These are phyloP conservation scores for Aradophagus sp. DNA, from an alignment of 1,140 invertebrate species.

Conservation along the genomic window DNA sequence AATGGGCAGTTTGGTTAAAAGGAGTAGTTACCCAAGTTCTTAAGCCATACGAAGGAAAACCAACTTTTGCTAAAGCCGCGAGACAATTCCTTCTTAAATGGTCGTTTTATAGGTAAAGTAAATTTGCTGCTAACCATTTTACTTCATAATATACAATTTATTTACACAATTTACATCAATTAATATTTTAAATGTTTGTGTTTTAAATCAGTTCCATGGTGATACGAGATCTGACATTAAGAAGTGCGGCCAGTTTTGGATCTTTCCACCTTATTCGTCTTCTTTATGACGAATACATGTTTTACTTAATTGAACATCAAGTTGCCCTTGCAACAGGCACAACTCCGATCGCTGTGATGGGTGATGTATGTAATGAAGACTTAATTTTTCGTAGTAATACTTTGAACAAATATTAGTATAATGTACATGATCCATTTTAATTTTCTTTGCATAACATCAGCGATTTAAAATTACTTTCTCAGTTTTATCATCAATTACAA, in stretches of 20 bases:
- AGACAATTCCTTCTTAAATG: constrained; percentile 97
- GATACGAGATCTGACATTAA: constrained; percentile 93
- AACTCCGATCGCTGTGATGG: constrained; percentile 96
- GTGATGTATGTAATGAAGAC: constrained; percentile 81
- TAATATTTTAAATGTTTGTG: no score
- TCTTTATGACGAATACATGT: constrained; percentile 99
- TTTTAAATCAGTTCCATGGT: constrained; percentile 89
- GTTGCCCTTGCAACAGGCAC: constrained; percentile 92
- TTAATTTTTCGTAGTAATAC: no score
- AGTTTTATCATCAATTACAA: no score
- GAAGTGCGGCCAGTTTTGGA: constrained; percentile 98
- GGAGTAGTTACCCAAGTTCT: constrained; percentile 91
- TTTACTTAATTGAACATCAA: constrained; percentile 97
- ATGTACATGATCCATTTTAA: no score
- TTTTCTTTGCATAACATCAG: no score
- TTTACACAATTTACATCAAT: no score
- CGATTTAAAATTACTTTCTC: no score
- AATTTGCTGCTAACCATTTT: no score
- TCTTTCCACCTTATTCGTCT: constrained; percentile 98
- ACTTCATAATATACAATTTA: no score
- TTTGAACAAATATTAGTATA: no score
- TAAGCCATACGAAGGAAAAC: constrained; percentile 89
- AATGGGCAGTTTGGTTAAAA: constrained; percentile 98
- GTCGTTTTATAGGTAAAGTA: constrained; percentile 94
- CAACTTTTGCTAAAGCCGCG: constrained; percentile 91